phyloP scores from a whole-genome alignment of 2,113 vertebrate genomes.

The Diphyllodes magnificus region DNA sequence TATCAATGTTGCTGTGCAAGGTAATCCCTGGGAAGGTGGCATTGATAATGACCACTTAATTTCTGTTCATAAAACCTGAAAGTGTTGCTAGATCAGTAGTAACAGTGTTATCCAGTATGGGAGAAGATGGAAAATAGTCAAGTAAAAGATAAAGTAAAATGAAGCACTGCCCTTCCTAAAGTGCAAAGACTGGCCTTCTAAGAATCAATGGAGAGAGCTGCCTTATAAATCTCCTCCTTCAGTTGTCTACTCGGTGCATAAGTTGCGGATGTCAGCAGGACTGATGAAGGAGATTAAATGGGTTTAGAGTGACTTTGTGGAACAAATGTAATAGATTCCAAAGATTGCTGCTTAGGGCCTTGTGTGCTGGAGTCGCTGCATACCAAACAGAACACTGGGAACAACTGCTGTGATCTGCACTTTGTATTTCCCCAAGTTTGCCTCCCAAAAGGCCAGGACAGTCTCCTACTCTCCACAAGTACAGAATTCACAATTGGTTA shows the following conservation, averaged over 20 bases:
- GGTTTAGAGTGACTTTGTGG: conserved; percentile 46
- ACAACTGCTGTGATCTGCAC: not conserved
- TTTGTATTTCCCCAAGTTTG: not conserved
- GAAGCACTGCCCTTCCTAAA: not conserved
- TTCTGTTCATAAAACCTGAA: not conserved
- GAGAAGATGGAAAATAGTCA: not conserved
- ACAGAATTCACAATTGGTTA: not conserved
- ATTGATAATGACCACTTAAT: not conserved
- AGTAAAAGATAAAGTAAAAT: not conserved
- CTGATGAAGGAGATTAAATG: conserved; percentile 41
- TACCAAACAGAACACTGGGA: not conserved
- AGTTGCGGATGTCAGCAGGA: not conserved
- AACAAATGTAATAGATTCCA: conserved; percentile 51
- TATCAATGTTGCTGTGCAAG: not conserved
- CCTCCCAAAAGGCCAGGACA: not conserved
- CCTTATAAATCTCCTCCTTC: conserved; percentile 34
- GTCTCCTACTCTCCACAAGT: not conserved
- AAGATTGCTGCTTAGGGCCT: not conserved
- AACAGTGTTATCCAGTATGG: not conserved
- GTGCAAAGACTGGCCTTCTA: not conserved
- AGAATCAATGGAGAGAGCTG: not conserved
- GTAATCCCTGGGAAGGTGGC: not conserved
- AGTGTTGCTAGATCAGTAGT: not conserved
- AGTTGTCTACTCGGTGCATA: not conserved
- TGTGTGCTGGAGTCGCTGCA: not conserved